Evolutionary conservation across 1,140 invertebrate species (phyloP).

Genomic region (Neocloeon triangulifer): DNA sequence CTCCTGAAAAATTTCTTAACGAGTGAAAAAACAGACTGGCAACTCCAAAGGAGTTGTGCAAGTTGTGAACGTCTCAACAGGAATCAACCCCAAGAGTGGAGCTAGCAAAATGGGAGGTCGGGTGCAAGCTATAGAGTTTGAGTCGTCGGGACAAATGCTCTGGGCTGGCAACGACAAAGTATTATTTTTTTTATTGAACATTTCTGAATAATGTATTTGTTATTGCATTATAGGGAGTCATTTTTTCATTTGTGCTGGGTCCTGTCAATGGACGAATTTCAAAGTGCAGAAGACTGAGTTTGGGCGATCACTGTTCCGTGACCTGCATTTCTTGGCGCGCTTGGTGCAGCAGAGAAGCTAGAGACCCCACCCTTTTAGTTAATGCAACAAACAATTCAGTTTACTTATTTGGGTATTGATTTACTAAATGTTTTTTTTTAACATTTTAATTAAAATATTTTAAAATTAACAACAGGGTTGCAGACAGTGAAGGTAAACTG

Average conservation of each 20-base stretch:
- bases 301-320: conserved; percentile 33
- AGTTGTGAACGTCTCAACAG: conserved; percentile 68
- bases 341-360: conserved; percentile 56
- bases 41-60: conserved; percentile 53
- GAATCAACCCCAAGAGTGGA: conserved; percentile 52
- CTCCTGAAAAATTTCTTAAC: too few species aligned
- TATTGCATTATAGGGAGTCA: conserved; percentile 33
- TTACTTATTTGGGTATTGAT: conserved; percentile 37
- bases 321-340: conserved; percentile 55
- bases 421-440: conserved; percentile 7
- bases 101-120: conserved; percentile 49
- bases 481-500: conserved; percentile 37
- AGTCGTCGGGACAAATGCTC: conserved; percentile 50
- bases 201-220: conserved; percentile 6
- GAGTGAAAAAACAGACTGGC: conserved; percentile 49
- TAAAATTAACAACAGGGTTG: conserved; percentile 25
- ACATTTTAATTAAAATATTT: too few species aligned
- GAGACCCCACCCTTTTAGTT: conserved; percentile 53
- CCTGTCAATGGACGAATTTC: conserved; percentile 42
- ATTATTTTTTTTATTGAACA: conserved; percentile 12
- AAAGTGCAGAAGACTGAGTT: conserved; percentile 38
- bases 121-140: conserved; percentile 51
- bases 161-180: conserved; percentile 70
- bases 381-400: conserved; percentile 56
- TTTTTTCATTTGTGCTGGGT: conserved; percentile 47